Evolutionary conservation across 2,797 vertebrate species (phyloP).

Genomic region (Hippopotamyrus pictus): DNA sequence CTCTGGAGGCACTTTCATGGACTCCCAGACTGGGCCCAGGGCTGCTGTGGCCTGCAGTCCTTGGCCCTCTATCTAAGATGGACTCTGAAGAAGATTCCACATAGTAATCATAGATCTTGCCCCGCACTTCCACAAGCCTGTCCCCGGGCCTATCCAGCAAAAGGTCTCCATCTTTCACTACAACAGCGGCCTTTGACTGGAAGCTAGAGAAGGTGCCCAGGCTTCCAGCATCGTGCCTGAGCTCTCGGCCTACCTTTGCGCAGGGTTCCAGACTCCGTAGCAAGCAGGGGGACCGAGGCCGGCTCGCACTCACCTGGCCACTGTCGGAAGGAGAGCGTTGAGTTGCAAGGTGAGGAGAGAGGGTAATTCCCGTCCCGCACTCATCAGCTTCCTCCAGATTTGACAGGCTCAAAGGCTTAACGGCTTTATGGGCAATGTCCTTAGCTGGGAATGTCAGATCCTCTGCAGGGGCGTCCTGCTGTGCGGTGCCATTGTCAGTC

Average conservation of each 20-base stretch:
- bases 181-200: slow-evolving; percentile 72
- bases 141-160: slow-evolving; percentile 41
- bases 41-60: background rate
- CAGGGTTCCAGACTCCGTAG: slow-evolving; percentile 59
- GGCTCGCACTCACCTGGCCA: slow-evolving; percentile 38
- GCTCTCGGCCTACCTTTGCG: slow-evolving; percentile 61
- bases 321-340: slow-evolving; percentile 25
- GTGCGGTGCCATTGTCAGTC: background rate
- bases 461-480: slow-evolving; percentile 1
- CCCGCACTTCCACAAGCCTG: slow-evolving; percentile 48
- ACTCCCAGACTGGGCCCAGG: background rate
- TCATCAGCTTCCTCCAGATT: slow-evolving; percentile 12
- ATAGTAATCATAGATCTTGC: slow-evolving; percentile 81
- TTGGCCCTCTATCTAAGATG: slow-evolving; percentile 39
- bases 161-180: slow-evolving; percentile 70
- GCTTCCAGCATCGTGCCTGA: slow-evolving; percentile 48
- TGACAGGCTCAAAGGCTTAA: slow-evolving; percentile 1
- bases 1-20: accelerated
- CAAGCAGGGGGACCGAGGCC: slow-evolving; percentile 54
- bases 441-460: accelerated
- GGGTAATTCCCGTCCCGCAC: slow-evolving; percentile 35
- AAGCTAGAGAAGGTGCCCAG: slow-evolving; percentile 65
- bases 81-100: slow-evolving; percentile 71
- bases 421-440: background rate
- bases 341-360: slow-evolving; percentile 40